Evolutionary conservation across 1,140 invertebrate genomes (phyloP), one percentile per base, ranked within the genome.

Genomic region (Heterodera carotae): DNA sequence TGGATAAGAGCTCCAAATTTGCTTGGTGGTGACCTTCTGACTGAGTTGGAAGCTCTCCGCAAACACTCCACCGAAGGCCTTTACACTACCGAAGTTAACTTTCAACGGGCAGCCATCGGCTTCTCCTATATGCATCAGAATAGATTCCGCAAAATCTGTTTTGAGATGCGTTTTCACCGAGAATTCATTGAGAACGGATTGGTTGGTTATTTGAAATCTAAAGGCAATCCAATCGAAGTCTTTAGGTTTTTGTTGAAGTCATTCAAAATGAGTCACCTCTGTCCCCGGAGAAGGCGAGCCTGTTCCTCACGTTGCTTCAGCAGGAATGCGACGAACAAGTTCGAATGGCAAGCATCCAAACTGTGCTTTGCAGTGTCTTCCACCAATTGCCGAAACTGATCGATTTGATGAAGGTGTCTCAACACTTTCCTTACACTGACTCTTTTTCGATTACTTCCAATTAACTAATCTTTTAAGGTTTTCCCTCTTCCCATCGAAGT

Each of bases 51-150:
- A 27, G 77, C 71, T 12, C 66, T 84, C 15, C 31, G 81, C n/a
- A 83, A 84, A 36, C 53, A 75, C 60, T 70, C 64, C 15, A 69
- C 70, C 8, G 73, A 71, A 8, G 81, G 81, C 8, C 36, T 82
- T 2, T 73, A 80, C 15, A 84, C 78, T 6, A 83, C 71, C 31
- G 81, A 82, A 53, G 82, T 83, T 29, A 82, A 82, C 39, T 84
- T 82, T 59, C 69, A 69, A 69, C 70, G 81, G n/a, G 81, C 81
- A 31, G 81, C 81, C 12, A 77, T 82, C 33, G 81, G 72, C 7
- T 76, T 82, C 36, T 59, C 71, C 6, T 82, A 84, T 59, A 60
- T 67, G 48, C 81, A 82, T 67, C 59, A 36, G 25, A 75, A 71
- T n/a, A 39, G 15, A 18, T 73, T 36, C 67, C 31, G 62, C 39